Evolutionary conservation across 2,888 invertebrate species (phyloP).

Genomic region (Camptogramma bilineatum): DNA sequence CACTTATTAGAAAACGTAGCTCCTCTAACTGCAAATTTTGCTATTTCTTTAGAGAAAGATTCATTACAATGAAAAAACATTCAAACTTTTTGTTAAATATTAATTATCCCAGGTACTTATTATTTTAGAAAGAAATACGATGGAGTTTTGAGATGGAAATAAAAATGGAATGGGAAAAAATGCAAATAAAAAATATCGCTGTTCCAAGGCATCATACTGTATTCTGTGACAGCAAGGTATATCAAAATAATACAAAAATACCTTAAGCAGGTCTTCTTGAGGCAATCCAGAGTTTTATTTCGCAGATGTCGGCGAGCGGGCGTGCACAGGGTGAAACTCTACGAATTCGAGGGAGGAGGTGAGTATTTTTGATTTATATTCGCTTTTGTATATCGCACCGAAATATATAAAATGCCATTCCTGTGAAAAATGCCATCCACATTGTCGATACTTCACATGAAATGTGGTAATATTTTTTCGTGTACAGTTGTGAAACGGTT

Average conservation of each 20-base stretch:
- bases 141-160: too few species aligned
- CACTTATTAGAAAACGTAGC: too few species aligned
- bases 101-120: too few species aligned
- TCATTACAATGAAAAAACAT: too few species aligned
- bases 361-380: constrained; percentile 38
- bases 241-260: constrained; percentile 7
- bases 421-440: constrained; percentile 31
- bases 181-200: not conserved
- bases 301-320: constrained; percentile 48
- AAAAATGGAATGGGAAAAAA: not conserved
- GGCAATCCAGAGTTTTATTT: constrained; percentile 30
- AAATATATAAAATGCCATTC: constrained; percentile 33
- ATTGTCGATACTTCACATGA: constrained; percentile 30
- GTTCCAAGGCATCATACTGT: not conserved
- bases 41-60: too few species aligned
- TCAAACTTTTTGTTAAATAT: too few species aligned
- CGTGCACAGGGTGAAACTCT: constrained; percentile 37
- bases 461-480: constrained; percentile 33
- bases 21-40: too few species aligned
- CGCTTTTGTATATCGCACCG: constrained; percentile 30
- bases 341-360: constrained; percentile 35
- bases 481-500: constrained; percentile 8
- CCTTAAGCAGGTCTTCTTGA: constrained; percentile 15
- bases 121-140: too few species aligned
- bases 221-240: not conserved